Base-by-base conservation (phyloP, 2,888 invertebrate genomes). In the Agapostemon virescens region DNA sequence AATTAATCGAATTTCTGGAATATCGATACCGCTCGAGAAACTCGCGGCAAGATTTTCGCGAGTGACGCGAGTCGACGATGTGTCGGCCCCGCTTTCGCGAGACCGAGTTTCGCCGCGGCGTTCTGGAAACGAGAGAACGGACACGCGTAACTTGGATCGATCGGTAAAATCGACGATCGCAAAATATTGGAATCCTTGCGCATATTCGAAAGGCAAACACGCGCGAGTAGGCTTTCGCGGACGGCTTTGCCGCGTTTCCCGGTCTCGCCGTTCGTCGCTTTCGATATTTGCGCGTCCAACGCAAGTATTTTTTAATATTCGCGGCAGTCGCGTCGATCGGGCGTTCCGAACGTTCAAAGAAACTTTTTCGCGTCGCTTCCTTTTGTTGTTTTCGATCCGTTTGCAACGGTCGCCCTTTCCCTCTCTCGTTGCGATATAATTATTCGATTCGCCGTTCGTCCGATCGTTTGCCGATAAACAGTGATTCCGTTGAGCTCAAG, bases 11-110 rank as follows among this genome's bases (percentile, higher is more conserved):
- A 75, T 81, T 40, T 13, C 15, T 0, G 0, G 42, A 20, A 23
- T 40, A 45, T 30, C 76, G 36, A 72, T 69, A 38, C 38, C 40
- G 55, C 26, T 38, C 13, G 4, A 15, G 30, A 2, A 17, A 52
- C 52, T 15, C 23, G 72, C 49, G 58, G 33, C 9, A n/a, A n/a
- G n/a, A n/a, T n/a, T n/a, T 23, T 17, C 26, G 36, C 4, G 0
- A 81, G 81, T 72, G 69, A 75, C 5, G 40, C 72, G 38, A 67
- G 72, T 72, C 64, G 61, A 70, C 64, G 38, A 1, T 0, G 20
- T 17, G 42, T n/a, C 6, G 23, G 55, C 20, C 64, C 20, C 17
- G 13, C 30, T 33, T 42, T 71, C 3, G 2, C n/a, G 1, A 49
- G n/a, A 49, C 49, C 49, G 9, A 11, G n/a, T 40, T 23, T 9